phyloP scores from a whole-genome alignment of 2,113 vertebrate species.

The Salminus brasiliensis region DNA sequence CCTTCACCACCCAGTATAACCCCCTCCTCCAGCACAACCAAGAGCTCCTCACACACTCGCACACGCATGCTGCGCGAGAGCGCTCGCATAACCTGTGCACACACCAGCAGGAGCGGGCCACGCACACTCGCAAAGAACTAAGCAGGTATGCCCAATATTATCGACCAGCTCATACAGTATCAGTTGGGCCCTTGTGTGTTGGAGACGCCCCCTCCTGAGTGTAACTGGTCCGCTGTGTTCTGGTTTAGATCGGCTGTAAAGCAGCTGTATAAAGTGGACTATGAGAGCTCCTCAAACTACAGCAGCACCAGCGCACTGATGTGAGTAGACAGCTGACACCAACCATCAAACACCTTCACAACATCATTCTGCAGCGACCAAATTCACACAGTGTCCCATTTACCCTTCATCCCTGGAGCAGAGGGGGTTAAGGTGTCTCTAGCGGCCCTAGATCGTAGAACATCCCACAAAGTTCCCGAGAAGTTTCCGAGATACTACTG shows the following conservation, averaged over 20 bases:
- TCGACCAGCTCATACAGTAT: too few relatives aligned
- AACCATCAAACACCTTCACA: not conserved
- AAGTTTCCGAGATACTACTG: too few relatives aligned
- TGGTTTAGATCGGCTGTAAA: conserved; percentile 84
- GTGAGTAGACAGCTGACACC: conserved; percentile 59
- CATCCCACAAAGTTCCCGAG: too few relatives aligned
- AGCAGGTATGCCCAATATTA: conserved; percentile 88
- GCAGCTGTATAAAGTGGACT: conserved; percentile 86
- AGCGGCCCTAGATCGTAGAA: too few relatives aligned
- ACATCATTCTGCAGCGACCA: not conserved
- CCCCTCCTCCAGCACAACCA: conserved; percentile 94
- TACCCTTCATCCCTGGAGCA: too few relatives aligned
- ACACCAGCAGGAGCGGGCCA: conserved; percentile 81
- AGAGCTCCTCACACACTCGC: conserved; percentile 87
- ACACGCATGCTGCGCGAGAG: conserved; percentile 75
- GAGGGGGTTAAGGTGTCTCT: too few relatives aligned
- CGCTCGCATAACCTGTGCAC: conserved; percentile 35
- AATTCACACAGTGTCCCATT: too few relatives aligned
- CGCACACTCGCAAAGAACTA: conserved; percentile 89
- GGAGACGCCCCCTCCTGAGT: too few relatives aligned
- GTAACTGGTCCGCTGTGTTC: not conserved
- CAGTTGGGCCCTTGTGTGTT: not conserved
- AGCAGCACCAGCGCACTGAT: conserved; percentile 57
- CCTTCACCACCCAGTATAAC: conserved; percentile 90
- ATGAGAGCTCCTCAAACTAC: conserved; percentile 73